Conservation (phyloP, 2,888 invertebrate genomes). For the Pachydiplax longipennis region DNA sequence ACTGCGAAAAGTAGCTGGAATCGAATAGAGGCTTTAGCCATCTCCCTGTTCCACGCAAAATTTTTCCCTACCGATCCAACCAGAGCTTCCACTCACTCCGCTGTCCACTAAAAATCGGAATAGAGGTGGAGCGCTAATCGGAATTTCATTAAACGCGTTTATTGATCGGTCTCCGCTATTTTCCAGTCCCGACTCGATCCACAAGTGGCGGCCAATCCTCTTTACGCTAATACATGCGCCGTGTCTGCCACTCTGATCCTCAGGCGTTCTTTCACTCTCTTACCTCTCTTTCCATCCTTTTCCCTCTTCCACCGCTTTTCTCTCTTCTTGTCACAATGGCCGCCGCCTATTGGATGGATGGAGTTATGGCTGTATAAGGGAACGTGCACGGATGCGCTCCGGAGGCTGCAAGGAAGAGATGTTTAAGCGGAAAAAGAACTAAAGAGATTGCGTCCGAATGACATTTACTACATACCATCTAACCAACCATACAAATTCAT, state of each 20-base stretch:
- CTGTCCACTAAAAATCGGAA: conserved; percentile 15
- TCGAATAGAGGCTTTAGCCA: not conserved
- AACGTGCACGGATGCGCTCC: not conserved
- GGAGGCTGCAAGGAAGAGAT: not conserved
- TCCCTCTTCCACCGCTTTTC: not conserved
- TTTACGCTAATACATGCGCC: conserved; percentile 38
- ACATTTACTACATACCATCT: not conserved
- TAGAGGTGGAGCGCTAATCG: conserved; percentile 20
- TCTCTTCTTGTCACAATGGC: not conserved
- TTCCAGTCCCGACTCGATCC: conserved; percentile 9
- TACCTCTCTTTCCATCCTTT: not conserved
- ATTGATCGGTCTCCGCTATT: conserved; percentile 28
- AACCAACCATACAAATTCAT: not conserved
- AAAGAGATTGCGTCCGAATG: not conserved
- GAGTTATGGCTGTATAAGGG: not conserved
- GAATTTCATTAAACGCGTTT: conserved; percentile 42
- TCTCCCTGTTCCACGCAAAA: not conserved
- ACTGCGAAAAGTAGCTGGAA: not conserved
- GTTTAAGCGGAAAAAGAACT: not conserved
- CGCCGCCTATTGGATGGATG: not conserved
- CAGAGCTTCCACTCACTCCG: not conserved
- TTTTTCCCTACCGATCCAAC: not conserved
- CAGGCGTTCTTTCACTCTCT: not conserved
- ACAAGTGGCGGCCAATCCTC: conserved; percentile 36
- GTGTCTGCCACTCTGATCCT: conserved; percentile 15